These are phyloP conservation scores for Diarsia mendica DNA, from an alignment of 2,888 invertebrate genomes.

Conservation along the genomic window DNA sequence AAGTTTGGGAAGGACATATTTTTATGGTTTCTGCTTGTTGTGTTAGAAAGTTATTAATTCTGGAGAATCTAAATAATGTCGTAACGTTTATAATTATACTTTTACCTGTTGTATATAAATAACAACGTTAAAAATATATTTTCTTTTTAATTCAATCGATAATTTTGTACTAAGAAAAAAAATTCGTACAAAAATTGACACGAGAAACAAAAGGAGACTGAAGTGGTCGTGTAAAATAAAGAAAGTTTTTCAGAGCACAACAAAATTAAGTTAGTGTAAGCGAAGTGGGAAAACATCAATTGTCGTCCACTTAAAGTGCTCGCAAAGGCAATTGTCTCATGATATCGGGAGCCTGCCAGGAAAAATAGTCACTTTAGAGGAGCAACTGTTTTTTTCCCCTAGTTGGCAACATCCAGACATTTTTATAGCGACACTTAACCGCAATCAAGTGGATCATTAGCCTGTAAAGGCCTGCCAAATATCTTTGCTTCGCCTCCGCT, in stretches of 20 bases:
- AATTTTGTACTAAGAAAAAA: conserved; percentile 5
- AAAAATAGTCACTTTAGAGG: conserved; percentile 87
- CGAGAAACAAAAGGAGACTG: conserved; percentile 8
- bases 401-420: conserved; percentile 88
- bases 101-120: background rate
- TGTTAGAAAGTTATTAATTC: conserved; percentile 1
- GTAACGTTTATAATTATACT: conserved; percentile 3
- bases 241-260: conserved; percentile 71
- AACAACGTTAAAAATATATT: background rate
- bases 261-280: conserved; percentile 72
- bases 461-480: conserved; percentile 89
- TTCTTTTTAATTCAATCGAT: background rate
- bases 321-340: conserved; percentile 87
- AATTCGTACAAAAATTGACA: conserved; percentile 17
- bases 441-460: conserved; percentile 90
- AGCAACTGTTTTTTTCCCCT: conserved; percentile 86
- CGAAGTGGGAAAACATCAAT: conserved; percentile 81
- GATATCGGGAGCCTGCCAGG: conserved; percentile 86
- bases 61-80: background rate
- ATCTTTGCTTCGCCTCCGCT: conserved; percentile 83
- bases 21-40: conserved; percentile 39
- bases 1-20: conserved; percentile 39
- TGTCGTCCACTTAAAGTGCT: conserved; percentile 83
- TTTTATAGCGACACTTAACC: conserved; percentile 89
- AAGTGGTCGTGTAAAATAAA: conserved; percentile 43